Base-by-base conservation (phyloP, 2,888 invertebrate genomes). In the Uropetala carovei region DNA sequence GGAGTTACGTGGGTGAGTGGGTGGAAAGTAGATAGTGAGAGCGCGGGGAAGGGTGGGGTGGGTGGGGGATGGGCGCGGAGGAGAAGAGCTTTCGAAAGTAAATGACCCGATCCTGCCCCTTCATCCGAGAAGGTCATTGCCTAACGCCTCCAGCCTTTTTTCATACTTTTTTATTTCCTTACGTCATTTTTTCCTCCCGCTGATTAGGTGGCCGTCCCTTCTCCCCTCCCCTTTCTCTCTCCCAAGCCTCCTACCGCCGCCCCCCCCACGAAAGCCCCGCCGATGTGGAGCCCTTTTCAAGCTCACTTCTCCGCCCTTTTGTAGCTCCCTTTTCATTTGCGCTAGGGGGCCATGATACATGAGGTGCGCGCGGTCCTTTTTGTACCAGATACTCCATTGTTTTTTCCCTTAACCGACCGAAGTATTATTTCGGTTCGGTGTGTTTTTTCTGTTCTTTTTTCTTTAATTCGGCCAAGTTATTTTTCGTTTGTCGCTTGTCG, bases 51-150 rank as follows among this genome's bases (percentile, higher is more conserved):
- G 30, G 27, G 82, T 18, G 18, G 82, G 43, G n/a, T n/a, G n/a
- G n/a, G n/a, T n/a, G n/a, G n/a, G n/a, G n/a, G n/a, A n/a, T n/a
- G n/a, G n/a, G 81, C 27, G 81, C 27, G 81, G 18, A 18, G 43
- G 30, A n/a, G n/a, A 16, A 83, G 57, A 83, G 56, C 83, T 57
- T 83, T 16, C 43, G 83, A 57, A 83, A 83, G 83, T 83, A 83
- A 83, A 83, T 83, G 83, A 83, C 83, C 83, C 83, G 83, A 83
- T 83, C 83, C n/a, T n/a, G 83, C 83, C 83, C n/a, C 83, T 57
- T 57, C 83, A 83, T 83, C 83, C 30, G 57, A 83, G 83, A 43
- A 83, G 83, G 83, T 57, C 83, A 57, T 57, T 83, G 83, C 57
- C 57, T 83, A 83, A 57, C 83, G 56, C 83, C 43, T 56, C 8